Conservation (phyloP, 2,797 vertebrate genomes). For the Fistularia commersonii region DNA sequence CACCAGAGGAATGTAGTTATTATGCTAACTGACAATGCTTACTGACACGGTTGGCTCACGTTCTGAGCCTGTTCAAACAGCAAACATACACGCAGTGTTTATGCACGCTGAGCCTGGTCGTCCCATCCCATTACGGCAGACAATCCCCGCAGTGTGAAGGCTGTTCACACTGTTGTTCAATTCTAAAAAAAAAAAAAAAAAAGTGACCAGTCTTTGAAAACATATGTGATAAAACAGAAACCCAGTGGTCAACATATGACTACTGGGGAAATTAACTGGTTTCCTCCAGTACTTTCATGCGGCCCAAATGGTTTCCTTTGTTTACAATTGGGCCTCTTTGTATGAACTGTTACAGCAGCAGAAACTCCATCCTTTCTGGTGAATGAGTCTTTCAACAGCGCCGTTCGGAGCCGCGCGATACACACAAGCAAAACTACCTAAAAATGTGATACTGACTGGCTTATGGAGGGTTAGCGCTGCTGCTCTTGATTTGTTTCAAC, state of each 20-base stretch:
- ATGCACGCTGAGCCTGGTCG: conserved; percentile 28
- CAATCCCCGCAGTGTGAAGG: conserved; percentile 50
- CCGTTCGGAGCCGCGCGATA: conserved; percentile 32
- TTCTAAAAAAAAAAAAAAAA: conserved; percentile 23
- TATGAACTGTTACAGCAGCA: conserved; percentile 21
- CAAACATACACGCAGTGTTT: conserved; percentile 28
- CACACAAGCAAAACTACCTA: conserved; percentile 38
- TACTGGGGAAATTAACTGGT: conserved; percentile 28
- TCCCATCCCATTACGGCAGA: conserved; percentile 61
- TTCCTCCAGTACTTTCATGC: conserved; percentile 33
- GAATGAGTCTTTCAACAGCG: conserved; percentile 42
- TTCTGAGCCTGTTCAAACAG: conserved; percentile 49
- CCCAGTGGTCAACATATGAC: conserved; percentile 19
- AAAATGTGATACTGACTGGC: conserved; percentile 62
- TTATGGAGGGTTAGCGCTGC: conserved; percentile 55
- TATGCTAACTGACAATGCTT: conserved; percentile 41
- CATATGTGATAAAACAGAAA: conserved; percentile 1
- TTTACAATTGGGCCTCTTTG: conserved; percentile 25
- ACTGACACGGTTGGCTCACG: conserved; percentile 44
- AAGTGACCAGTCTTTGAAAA: background rate
- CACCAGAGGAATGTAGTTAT: conserved; percentile 50
- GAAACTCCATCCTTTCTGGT: conserved; percentile 40
- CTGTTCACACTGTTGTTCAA: conserved; percentile 19
- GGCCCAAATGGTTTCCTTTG: conserved; percentile 25
- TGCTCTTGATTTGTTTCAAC: conserved; percentile 67